Base-by-base conservation (phyloP, 2,797 vertebrate genomes). In the Macrochelys suwanniensis region DNA sequence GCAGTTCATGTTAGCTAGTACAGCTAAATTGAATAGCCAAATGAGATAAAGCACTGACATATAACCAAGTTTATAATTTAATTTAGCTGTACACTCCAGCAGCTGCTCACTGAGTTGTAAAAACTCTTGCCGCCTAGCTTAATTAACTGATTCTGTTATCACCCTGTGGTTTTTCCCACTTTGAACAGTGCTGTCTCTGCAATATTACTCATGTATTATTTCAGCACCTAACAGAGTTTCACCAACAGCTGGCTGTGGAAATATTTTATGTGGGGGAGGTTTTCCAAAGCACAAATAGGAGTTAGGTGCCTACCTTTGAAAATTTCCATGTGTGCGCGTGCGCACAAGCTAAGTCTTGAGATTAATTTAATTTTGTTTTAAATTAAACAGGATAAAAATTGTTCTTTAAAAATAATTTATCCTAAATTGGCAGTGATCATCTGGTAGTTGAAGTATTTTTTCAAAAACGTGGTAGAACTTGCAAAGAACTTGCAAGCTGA, bases 121-220 rank as follows among this genome's bases (percentile, higher is more conserved):
- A 97, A 97, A 96, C 80, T 81, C 95, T 94, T 97, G 82, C 85
- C 96, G 42, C 86, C 88, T 97, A 91, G 42, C 87, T 97, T 95
- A 92, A 91, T 95, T 97, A 96, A 96, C 76, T 96, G 89, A 87
- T 95, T 78, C 82, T 31, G n/a, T 90, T 96, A 45, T 57, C 45
- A 37, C 21, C 77, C 2, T 42, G 31, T 83, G 76, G 78, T 82
- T 94, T 28, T 25, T 5, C 3, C 50, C 83, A 19, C 92, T 91
- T 50, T 85, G 88, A 94, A 77, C 89, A 93, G 89, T 81, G 95
- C 68, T 59, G 74, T 92, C 92, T 93, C 94, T 61, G 25, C 33
- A 61, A 28, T 82, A 31, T 17, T 26, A 51, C 31, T 56, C 4
- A 8, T 26, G 25, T 26, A 33, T 51, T 28, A 82, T 49, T 65